These are phyloP conservation scores for Fistularia commersonii DNA, from an alignment of 2,797 vertebrate species.

Conservation along the genomic window DNA sequence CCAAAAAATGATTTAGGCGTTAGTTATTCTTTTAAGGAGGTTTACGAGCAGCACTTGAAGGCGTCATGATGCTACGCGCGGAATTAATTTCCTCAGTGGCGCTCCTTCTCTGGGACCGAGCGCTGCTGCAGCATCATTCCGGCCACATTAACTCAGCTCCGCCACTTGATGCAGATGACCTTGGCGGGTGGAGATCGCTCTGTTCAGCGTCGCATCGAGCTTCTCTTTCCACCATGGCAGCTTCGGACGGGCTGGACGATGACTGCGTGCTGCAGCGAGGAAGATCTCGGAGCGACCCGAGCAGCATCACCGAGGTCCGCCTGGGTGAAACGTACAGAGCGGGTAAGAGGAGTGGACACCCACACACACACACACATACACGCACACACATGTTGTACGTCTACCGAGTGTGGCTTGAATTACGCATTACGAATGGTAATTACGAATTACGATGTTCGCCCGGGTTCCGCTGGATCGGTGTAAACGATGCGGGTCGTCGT, in stretches of 20 bases:
- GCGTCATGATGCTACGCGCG: slow-evolving; percentile 52
- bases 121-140: slow-evolving; percentile 52
- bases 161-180: slow-evolving; percentile 64
- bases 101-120: slow-evolving; percentile 43
- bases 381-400: neutral
- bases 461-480: neutral
- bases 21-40: neutral
- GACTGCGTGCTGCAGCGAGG: slow-evolving; percentile 84
- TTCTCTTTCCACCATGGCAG: slow-evolving; percentile 78
- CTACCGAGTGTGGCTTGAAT: slow-evolving; percentile 1
- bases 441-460: no score
- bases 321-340: slow-evolving; percentile 73
- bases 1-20: neutral
- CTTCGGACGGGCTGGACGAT: slow-evolving; percentile 79
- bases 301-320: slow-evolving; percentile 86
- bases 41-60: slow-evolving; percentile 45
- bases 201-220: slow-evolving; percentile 7
- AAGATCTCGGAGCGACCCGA: slow-evolving; percentile 94
- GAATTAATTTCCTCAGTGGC: slow-evolving; percentile 61
- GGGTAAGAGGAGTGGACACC: slow-evolving; percentile 70
- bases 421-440: no score
- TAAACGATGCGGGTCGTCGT: neutral
- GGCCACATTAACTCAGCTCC: slow-evolving; percentile 30
- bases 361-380: neutral
- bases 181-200: slow-evolving; percentile 59